Conservation (phyloP, 2,113 vertebrate species). For the Sinocyclocheilus anshuiensis region DNA sequence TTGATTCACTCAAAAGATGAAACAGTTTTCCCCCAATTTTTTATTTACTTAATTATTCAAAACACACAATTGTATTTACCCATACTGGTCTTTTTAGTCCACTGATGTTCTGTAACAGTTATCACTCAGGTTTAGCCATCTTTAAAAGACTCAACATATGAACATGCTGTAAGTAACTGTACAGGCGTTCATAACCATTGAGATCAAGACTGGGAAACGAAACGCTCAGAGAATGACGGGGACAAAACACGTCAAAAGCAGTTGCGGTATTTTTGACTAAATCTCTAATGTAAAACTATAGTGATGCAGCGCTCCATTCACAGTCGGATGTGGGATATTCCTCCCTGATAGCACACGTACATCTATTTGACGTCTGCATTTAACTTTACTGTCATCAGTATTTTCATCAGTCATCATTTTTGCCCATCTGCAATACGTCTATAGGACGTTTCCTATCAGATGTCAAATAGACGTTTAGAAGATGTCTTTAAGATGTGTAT, state of each 20-base stretch:
- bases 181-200: conserved; percentile 52
- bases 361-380: too few relatives aligned
- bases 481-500: too few relatives aligned
- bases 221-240: conserved; percentile 48
- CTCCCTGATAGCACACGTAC: too few relatives aligned
- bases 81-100: conserved; percentile 67
- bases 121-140: conserved; percentile 63
- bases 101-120: conserved; percentile 68
- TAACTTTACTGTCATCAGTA: too few relatives aligned
- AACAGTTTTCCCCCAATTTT: conserved; percentile 61
- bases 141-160: conserved; percentile 63
- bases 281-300: background rate
- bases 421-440: too few relatives aligned
- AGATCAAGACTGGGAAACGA: conserved; percentile 59
- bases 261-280: background rate
- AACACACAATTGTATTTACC: conserved; percentile 74
- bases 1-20: conserved; percentile 35
- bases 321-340: background rate
- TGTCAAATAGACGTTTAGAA: too few relatives aligned
- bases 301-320: too few relatives aligned
- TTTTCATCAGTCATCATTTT: too few relatives aligned
- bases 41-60: conserved; percentile 76
- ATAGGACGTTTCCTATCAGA: too few relatives aligned
- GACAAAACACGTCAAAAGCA: background rate
- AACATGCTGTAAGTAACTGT: conserved; percentile 57